Conservation (phyloP, 2,888 invertebrate genomes). For the Thecocarcelia acutangulata region DNA sequence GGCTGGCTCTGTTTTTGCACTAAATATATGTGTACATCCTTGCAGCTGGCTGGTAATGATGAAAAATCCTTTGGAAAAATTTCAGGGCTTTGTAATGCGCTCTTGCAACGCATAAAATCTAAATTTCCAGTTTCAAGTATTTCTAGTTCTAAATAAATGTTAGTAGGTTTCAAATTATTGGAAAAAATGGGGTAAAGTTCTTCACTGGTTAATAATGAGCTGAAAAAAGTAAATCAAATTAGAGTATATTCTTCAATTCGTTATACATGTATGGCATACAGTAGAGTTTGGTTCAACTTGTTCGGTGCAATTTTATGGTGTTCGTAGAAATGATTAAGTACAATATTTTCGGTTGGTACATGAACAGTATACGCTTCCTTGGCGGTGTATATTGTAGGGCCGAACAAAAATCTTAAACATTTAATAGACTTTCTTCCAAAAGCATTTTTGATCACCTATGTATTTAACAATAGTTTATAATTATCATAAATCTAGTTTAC, state of each 20-base stretch:
- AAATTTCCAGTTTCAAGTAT: constrained; percentile 65
- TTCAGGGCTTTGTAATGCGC: constrained; percentile 22
- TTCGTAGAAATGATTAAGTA: constrained; percentile 73
- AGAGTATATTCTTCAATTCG: background rate
- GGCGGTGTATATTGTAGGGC: constrained; percentile 76
- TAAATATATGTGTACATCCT: constrained; percentile 76
- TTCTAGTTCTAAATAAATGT: constrained; percentile 78
- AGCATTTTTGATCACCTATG: constrained; percentile 74
- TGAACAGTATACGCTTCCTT: constrained; percentile 78
- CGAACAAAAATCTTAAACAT: constrained; percentile 78
- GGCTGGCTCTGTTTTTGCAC: constrained; percentile 67
- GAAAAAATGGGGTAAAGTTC: constrained; percentile 76
- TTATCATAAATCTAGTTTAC: no score
- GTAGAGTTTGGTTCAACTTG: constrained; percentile 74
- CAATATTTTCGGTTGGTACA: constrained; percentile 75
- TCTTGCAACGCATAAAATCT: background rate
- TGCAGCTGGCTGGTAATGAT: constrained; percentile 76
- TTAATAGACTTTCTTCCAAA: constrained; percentile 74
- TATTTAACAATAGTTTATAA: no score
- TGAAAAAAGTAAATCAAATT: constrained; percentile 48
- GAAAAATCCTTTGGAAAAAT: constrained; percentile 75
- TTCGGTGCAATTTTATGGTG: constrained; percentile 73
- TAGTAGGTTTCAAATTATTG: constrained; percentile 76
- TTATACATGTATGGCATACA: constrained; percentile 70
- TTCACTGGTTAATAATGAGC: constrained; percentile 76